Base-by-base conservation (phyloP, 2,797 vertebrate genomes). In the Trachops cirrhosus region DNA sequence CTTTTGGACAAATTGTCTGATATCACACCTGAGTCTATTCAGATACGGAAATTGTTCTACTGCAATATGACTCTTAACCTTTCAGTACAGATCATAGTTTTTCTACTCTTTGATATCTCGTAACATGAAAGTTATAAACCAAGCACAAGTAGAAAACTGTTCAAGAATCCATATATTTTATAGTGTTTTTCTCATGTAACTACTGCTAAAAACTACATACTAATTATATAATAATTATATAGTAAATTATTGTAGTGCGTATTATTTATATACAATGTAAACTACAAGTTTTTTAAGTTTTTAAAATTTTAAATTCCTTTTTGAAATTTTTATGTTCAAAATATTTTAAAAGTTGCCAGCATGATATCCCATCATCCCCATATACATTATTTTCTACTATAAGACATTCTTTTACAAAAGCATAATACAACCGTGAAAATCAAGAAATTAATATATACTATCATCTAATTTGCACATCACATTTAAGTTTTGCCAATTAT, bases 401-500 rank as follows among this genome's bases (percentile, higher is more conserved):
- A 79, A 73, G 24, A 84, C 18, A 59, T 68, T 91, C 21, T 95
- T 21, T 19, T 92, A 7, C 24, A 92, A 88, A 93, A 80, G 44
- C 34, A 88, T 50, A 80, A 0, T 88, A 68, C 4, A 79, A 44
- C 78, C 64, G 14, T 50, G 8, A 83, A 78, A 83, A 74, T 83
- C 32, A 78, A 73, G 22, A 77, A 86, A 26, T 92, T 92, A 89
- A 77, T 86, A 26, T 68, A 59, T 78, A 57, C 34, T 94, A n/a
- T 5, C 32, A 37, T 94, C 70, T 57, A 46, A 83, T 78, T 41
- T 92, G 16, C 19, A 93, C 6, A 21, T 86, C 34, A 77, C 16
- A 59, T 78, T 92, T 86, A 86, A 83, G 46, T 89, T 83, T 86
- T 90, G 37, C 26, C 50, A 71, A 18, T 95, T 87, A 41, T 83